Evolutionary conservation across 2,797 vertebrate genomes (phyloP), one percentile per base, ranked within the genome.

Genomic region (Odontamblyopus lacepedii): DNA sequence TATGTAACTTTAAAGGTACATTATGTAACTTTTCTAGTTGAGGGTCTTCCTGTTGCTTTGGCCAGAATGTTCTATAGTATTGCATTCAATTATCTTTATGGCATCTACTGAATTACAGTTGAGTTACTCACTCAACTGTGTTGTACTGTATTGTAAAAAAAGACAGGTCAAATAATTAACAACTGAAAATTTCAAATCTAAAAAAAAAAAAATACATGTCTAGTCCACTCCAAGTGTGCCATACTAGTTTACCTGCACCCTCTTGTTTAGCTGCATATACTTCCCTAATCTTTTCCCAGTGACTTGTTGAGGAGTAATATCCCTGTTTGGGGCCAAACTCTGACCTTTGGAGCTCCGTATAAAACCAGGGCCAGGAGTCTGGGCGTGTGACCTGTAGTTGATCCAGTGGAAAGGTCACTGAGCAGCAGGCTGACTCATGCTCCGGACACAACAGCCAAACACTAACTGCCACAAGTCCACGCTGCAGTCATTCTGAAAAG

Each of bases 391-490:
- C 80, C 86, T 80, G 83, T 62, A 78, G 80, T 81, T 85, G 83
- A 86, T 85, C 62, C 70, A 75, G 70, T 30, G 63, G 76, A 90
- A 92, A 92, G 89, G 88, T 91, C 87, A 85, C 80, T 26, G 30
- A 83, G 81, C 81, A 80, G 83, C 74, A 72, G 76, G 79, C 84
- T 88, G 87, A 89, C 73, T 83, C 85, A 84, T 70, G 67, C 80
- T 79, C 78, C 57, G 74, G 81, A 78, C 69, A 78, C 63, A 80
- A 77, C 62, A 80, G 67, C 67, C 67, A 78, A 65, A 82, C 63
- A 69, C 74, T 80, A 83, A 81, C 81, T 79, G 72, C 76, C 81
- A 73, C 84, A 80, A 38, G 71, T 38, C 72, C 70, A 78, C 68
- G 32, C 72, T 65, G 68, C 80, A 70, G 76, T 72, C 71, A 76